Percentiles rank a stretch among this genome's conserved stretches.
These are phyloP conservation scores for Stegastes partitus DNA, from an alignment of 2,113 vertebrate species.

Conservation along the genomic window DNA sequence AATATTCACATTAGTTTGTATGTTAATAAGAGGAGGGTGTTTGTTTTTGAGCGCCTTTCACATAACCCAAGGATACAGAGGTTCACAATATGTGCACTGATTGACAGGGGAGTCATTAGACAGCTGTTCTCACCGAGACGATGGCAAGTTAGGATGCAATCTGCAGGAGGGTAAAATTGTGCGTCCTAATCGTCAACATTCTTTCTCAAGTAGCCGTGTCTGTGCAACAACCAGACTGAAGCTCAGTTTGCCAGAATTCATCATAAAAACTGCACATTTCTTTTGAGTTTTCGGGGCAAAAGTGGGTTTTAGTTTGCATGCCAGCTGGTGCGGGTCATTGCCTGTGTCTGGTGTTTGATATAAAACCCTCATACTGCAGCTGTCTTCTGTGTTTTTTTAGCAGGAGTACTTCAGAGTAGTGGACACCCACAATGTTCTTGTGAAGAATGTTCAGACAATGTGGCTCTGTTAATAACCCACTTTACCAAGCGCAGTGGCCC, in stretches of 20 bases:
- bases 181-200: constrained; percentile 10
- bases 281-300: too few relatives aligned
- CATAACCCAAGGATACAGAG: too few relatives aligned
- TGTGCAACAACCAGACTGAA: background rate
- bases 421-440: background rate
- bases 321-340: background rate
- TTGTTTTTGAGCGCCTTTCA: too few relatives aligned
- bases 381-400: background rate
- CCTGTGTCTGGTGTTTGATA: background rate
- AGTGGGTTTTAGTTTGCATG: background rate
- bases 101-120: constrained; percentile 23
- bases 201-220: constrained; percentile 14
- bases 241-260: background rate
- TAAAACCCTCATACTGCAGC: background rate
- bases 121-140: constrained; percentile 15
- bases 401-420: background rate
- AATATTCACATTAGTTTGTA: too few relatives aligned
- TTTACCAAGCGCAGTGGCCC: background rate
- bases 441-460: background rate
- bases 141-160: constrained; percentile 1
- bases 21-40: background rate
- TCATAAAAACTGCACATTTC: too few relatives aligned
- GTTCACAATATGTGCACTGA: constrained; percentile 4
- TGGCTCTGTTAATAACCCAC: too few relatives aligned
- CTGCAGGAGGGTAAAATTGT: background rate